A percentile compares a stretch with the other conserved stretches of the same genome.
Evolutionary conservation across 30 jellyfish, hydroid and myxozoan species (phyloP).

Genomic region (Morbakka virulenta): DNA sequence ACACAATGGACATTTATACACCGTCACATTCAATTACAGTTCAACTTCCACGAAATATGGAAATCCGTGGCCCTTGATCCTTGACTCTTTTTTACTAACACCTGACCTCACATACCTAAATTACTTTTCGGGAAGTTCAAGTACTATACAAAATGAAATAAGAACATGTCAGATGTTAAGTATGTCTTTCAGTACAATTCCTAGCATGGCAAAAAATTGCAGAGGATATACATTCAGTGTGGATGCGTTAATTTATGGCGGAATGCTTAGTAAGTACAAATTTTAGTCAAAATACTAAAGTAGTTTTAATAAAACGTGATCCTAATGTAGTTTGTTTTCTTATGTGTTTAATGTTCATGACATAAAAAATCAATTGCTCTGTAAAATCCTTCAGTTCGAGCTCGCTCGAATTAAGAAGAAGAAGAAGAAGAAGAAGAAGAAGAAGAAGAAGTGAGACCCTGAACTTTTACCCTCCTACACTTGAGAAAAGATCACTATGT

Average conservation of each 20-base stretch:
- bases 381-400: too few species aligned
- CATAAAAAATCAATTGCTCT: too few species aligned
- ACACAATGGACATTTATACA: slow-evolving; percentile 37
- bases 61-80: slow-evolving; percentile 81
- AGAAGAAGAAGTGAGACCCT: too few species aligned
- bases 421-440: too few species aligned
- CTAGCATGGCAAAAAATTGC: slow-evolving; percentile 50
- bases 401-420: too few species aligned
- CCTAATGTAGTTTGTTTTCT: too few species aligned
- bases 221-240: slow-evolving; percentile 64
- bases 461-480: too few species aligned
- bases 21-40: slow-evolving; percentile 42
- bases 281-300: too few species aligned
- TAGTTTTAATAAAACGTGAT: too few species aligned
- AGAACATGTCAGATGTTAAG: slow-evolving; percentile 42
- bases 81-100: slow-evolving; percentile 72
- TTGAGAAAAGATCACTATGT: too few species aligned
- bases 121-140: slow-evolving; percentile 33
- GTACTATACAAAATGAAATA: slow-evolving; percentile 35
- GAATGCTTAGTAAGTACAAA: slow-evolving; percentile 75
- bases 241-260: slow-evolving; percentile 59
- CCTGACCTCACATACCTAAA: slow-evolving; percentile 57
- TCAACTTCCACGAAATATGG: slow-evolving; percentile 50
- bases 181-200: slow-evolving; percentile 35
- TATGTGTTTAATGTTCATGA: too few species aligned